Conservation (phyloP, 2,797 vertebrate genomes). For the Mormyrops attenuatus region DNA sequence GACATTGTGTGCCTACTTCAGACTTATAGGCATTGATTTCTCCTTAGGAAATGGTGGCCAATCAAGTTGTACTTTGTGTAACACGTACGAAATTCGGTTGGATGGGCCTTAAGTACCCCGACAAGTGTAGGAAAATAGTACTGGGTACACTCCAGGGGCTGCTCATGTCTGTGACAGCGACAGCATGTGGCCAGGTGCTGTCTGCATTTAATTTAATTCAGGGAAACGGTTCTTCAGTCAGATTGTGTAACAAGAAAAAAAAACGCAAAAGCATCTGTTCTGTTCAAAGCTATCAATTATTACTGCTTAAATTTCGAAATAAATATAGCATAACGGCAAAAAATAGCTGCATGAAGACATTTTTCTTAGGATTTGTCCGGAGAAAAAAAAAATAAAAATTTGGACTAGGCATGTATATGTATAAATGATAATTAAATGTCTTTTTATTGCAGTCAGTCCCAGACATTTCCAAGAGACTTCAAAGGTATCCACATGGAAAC, state of each 20-base stretch:
- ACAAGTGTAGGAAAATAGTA: neutral
- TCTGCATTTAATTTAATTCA: neutral
- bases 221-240: neutral
- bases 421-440: neutral
- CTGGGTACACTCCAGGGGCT: neutral
- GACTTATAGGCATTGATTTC: conserved; percentile 9
- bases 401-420: neutral
- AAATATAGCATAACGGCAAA: neutral
- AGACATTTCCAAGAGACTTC: neutral
- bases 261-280: neutral
- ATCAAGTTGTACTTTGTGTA: neutral
- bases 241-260: conserved; percentile 26
- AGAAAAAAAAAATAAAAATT: neutral
- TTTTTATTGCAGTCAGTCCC: neutral
- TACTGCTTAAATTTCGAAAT: neutral
- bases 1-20: neutral
- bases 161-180: neutral
- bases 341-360: neutral
- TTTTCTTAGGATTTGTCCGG: neutral
- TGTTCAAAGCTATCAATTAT: neutral
- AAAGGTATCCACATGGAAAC: neutral
- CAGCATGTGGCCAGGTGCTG: neutral
- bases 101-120: neutral
- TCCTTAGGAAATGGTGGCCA: conserved; percentile 8
- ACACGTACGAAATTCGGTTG: neutral